Evolutionary conservation across 2,113 vertebrate genomes (phyloP).

Genomic region (Ploceus nigricollis): DNA sequence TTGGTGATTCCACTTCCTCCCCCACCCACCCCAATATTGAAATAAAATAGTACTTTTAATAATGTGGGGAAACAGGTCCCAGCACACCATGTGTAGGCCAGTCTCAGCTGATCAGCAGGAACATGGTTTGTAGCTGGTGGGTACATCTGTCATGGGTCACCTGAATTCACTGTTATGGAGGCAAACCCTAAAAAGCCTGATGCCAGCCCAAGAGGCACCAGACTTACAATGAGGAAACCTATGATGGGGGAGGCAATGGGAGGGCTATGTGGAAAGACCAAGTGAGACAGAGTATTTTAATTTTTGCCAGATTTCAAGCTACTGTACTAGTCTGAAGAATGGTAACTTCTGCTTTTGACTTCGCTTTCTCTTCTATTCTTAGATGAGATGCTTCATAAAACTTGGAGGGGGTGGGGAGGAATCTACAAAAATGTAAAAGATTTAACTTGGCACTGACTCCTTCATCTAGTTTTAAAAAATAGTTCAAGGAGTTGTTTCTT

Average conservation of each 20-base stretch:
- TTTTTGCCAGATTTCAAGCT: background rate
- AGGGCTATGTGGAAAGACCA: background rate
- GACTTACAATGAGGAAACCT: background rate
- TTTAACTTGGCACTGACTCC: background rate
- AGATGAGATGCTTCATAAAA: background rate
- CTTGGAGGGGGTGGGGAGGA: accelerated
- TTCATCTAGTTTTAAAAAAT: background rate
- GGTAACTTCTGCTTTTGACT: background rate
- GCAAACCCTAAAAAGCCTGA: background rate
- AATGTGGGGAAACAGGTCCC: background rate
- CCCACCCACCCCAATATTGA: accelerated
- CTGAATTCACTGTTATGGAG: background rate
- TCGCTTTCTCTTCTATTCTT: background rate
- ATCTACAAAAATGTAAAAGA: background rate
- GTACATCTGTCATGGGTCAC: background rate
- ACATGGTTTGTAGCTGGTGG: background rate
- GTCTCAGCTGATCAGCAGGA: background rate
- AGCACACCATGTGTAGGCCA: background rate
- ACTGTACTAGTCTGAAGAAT: background rate
- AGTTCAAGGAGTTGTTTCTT: background rate
- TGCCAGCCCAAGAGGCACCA: background rate
- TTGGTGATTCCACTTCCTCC: background rate
- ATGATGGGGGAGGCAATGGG: background rate
- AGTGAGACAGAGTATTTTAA: background rate
- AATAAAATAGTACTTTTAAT: background rate